Evolutionary conservation across 2,113 vertebrate species (phyloP).

Genomic region (Caracal caracal): DNA sequence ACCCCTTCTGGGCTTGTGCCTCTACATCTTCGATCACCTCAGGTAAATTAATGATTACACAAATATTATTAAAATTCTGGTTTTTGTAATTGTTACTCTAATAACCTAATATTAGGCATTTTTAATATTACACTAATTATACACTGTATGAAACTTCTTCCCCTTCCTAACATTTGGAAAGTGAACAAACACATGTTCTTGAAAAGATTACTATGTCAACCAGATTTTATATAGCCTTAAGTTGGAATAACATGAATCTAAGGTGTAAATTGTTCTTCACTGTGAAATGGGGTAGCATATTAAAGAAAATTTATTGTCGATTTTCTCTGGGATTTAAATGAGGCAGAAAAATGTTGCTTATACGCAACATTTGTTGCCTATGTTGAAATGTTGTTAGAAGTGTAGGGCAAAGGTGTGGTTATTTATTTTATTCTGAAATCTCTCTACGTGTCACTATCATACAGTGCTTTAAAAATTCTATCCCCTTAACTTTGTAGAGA

Average conservation of each 20-base stretch:
- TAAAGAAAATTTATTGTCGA: not conserved
- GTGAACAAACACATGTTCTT: not conserved
- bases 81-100: not conserved
- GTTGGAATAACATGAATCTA: not conserved
- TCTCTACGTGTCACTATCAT: not conserved
- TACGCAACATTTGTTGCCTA: no score
- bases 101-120: not conserved
- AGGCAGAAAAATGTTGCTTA: not conserved
- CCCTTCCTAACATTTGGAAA: not conserved
- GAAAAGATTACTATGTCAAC: not conserved
- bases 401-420: not conserved
- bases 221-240: not conserved
- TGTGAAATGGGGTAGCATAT: not conserved
- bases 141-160: not conserved
- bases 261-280: not conserved
- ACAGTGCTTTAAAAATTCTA: not conserved
- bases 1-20: slow-evolving; percentile 97
- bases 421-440: not conserved
- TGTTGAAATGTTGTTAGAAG: not conserved
- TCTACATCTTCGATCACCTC: slow-evolving; percentile 94
- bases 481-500: fast-evolving
- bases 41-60: slow-evolving; percentile 85
- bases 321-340: not conserved
- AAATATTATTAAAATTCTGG: not conserved
- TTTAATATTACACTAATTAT: not conserved